Conservation (phyloP, 2,888 invertebrate genomes). For the Lepidonotus clava region DNA sequence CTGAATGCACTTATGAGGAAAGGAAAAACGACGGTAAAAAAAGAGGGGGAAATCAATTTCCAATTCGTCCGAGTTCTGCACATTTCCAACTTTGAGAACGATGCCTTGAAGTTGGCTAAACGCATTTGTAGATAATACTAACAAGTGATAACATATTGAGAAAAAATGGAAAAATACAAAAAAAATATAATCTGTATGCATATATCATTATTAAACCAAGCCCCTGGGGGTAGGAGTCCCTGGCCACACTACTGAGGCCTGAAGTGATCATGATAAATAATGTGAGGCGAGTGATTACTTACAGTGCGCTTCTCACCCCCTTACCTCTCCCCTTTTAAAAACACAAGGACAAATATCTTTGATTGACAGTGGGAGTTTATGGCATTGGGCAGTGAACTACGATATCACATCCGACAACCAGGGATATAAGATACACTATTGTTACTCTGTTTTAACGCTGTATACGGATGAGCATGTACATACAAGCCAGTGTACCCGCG, state of each 20-base stretch:
- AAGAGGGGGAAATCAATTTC: background rate
- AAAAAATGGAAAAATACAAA: slow-evolving; percentile 27
- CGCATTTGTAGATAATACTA: slow-evolving; percentile 54
- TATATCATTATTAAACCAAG: background rate
- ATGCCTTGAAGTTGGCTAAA: slow-evolving; percentile 43
- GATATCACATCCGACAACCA: slow-evolving; percentile 36
- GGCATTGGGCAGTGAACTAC: background rate
- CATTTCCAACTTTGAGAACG: background rate
- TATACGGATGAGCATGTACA: slow-evolving; percentile 19
- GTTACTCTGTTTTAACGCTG: slow-evolving; percentile 40
- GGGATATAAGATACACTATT: slow-evolving; percentile 1
- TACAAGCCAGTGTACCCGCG: too few species aligned
- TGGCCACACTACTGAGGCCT: background rate
- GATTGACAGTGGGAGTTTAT: slow-evolving; percentile 7
- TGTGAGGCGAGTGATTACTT: background rate
- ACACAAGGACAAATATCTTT: background rate
- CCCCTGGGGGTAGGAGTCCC: background rate
- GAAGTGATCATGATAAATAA: slow-evolving; percentile 7
- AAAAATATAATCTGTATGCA: background rate
- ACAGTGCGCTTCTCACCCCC: background rate
- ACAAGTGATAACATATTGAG: slow-evolving; percentile 50
- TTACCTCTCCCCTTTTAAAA: background rate
- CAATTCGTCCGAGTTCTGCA: background rate
- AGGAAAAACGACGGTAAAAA: background rate
- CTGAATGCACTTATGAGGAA: too few species aligned